Evolutionary conservation across 2,113 vertebrate genomes (phyloP).

Genomic region (Perca fluviatilis): DNA sequence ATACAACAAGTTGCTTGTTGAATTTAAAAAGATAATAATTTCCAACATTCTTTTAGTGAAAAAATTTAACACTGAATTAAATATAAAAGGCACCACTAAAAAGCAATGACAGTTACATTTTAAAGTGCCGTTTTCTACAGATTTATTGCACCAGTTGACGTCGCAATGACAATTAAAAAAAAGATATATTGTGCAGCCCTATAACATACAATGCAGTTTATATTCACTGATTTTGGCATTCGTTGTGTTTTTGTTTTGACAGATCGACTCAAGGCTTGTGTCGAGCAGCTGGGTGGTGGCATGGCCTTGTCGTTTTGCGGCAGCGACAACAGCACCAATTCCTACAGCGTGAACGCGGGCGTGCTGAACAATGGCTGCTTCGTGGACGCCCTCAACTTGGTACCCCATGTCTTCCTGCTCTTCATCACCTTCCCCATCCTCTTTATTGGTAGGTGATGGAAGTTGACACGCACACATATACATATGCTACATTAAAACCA

Average conservation of each 20-base stretch:
- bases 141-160: no score
- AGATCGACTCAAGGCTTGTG: slow-evolving; percentile 58
- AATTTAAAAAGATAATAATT: no score
- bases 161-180: no score
- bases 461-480: neutral
- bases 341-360: slow-evolving; percentile 89
- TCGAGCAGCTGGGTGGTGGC: slow-evolving; percentile 74
- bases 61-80: no score
- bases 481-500: neutral
- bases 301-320: slow-evolving; percentile 95
- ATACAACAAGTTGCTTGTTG: no score
- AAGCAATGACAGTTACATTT: no score
- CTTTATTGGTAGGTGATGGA: slow-evolving; percentile 91
- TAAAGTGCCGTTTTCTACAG: no score
- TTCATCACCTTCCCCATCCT: slow-evolving; percentile 99
- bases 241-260: neutral
- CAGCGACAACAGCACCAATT: slow-evolving; percentile 77
- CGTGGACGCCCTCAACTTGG: slow-evolving; percentile 97
- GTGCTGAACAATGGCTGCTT: slow-evolving; percentile 95
- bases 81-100: no score
- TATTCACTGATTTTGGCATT: neutral
- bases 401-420: slow-evolving; percentile 97
- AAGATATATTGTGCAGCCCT: no score
- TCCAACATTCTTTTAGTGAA: no score
- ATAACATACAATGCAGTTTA: neutral